Percentiles rank a stretch among this genome's conserved stretches.
These are phyloP conservation scores for Ispidina lecontei DNA, from an alignment of 2,797 vertebrate species.

Conservation along the genomic window DNA sequence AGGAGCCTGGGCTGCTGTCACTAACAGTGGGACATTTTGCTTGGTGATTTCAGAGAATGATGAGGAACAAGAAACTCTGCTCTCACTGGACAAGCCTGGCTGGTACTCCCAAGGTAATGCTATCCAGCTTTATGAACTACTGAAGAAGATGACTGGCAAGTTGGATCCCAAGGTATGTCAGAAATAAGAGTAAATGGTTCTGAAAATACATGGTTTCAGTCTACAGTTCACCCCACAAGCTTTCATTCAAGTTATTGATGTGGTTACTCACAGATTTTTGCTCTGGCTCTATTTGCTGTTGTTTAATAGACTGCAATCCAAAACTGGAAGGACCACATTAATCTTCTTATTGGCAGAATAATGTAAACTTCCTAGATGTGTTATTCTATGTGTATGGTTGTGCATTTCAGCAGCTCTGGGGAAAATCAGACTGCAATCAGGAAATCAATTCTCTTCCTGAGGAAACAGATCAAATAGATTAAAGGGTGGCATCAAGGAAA, in stretches of 20 bases:
- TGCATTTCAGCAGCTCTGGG: background rate
- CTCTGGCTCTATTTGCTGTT: background rate
- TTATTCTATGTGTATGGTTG: background rate
- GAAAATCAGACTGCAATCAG: background rate
- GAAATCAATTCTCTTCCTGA: background rate
- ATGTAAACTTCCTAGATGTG: background rate
- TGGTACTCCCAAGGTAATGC: constrained; percentile 98
- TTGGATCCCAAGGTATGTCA: constrained; percentile 88
- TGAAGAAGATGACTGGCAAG: constrained; percentile 91
- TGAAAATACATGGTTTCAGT: background rate
- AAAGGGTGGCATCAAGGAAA: background rate
- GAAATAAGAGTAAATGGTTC: background rate
- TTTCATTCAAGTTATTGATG: background rate
- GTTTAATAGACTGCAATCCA: background rate
- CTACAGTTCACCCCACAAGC: background rate
- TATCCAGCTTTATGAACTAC: constrained; percentile 88
- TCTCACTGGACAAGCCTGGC: constrained; percentile 89
- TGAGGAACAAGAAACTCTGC: constrained; percentile 86
- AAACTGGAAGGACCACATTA: background rate
- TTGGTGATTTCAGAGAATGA: constrained; percentile 86
- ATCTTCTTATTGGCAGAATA: background rate
- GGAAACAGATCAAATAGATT: background rate
- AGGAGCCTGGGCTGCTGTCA: background rate
- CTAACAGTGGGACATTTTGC: background rate
- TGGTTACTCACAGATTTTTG: background rate